phyloP scores from a whole-genome alignment of 1,140 invertebrate genomes.

The Sminthurinus signatus region DNA sequence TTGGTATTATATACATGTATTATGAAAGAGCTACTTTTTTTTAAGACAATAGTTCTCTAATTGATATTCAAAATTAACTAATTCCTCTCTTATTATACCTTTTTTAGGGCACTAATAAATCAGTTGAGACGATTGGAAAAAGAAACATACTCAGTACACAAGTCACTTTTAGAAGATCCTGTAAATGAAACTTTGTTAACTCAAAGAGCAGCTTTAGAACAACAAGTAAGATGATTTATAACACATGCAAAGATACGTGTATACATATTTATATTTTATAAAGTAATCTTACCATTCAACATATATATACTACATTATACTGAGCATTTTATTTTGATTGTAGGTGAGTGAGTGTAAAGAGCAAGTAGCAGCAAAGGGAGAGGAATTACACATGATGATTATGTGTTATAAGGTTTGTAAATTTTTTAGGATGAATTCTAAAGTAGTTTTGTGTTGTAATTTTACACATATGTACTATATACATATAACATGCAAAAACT shows the following conservation, averaged over 20 bases:
- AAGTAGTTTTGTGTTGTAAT: conserved; percentile 12
- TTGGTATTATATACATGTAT: no score
- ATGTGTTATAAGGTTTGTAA: conserved; percentile 63
- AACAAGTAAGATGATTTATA: conserved; percentile 47
- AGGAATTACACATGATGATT: conserved; percentile 86
- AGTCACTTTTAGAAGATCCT: conserved; percentile 61
- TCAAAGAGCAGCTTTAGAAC: conserved; percentile 64
- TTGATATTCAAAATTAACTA: no score
- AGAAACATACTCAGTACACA: conserved; percentile 83
- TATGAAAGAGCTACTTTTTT: no score
- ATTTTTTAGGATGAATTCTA: not conserved
- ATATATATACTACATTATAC: not conserved
- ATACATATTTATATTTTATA: not conserved
- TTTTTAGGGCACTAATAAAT: conserved; percentile 56
- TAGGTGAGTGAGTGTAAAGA: conserved; percentile 86
- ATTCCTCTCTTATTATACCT: conserved; percentile 4
- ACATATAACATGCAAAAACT: no score
- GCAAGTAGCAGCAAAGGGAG: conserved; percentile 72
- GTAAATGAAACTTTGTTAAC: conserved; percentile 54
- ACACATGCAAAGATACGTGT: not conserved
- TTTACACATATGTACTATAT: no score
- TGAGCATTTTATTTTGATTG: conserved; percentile 13
- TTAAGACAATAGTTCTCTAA: no score
- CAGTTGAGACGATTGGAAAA: conserved; percentile 76
- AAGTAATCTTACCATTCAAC: not conserved